Percentiles rank a stretch among this genome's conserved stretches.
phyloP scores from a whole-genome alignment of 2,113 vertebrate genomes.

The Rhabdomys dilectus region DNA sequence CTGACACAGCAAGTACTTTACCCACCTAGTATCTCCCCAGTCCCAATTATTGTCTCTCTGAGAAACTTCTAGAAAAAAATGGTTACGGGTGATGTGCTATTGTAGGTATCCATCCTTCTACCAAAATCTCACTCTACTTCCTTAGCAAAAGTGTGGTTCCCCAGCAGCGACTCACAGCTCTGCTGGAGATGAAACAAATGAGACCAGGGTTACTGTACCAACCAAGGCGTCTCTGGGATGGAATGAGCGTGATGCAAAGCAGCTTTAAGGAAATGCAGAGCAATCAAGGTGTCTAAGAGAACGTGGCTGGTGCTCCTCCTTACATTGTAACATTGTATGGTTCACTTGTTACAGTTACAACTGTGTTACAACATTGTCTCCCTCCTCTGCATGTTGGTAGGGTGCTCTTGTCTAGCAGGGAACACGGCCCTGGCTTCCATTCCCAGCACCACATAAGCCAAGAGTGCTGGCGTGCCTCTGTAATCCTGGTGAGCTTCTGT shows the following conservation, averaged over 20 bases:
- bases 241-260: neutral
- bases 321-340: neutral
- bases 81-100: neutral
- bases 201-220: neutral
- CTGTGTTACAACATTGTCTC: neutral
- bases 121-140: neutral
- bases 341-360: neutral
- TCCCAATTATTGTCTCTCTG: neutral
- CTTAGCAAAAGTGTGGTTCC: neutral
- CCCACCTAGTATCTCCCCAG: neutral
- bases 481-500: neutral
- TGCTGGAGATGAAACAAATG: neutral
- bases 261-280: neutral
- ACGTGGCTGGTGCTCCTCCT: neutral
- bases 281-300: neutral
- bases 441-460: neutral
- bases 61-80: conserved; percentile 36
- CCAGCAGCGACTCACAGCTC: neutral
- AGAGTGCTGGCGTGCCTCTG: neutral
- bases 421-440: neutral
- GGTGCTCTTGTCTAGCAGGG: neutral
- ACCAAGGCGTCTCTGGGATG: no score
- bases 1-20: neutral
- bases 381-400: neutral
- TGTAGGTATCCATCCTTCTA: neutral